A percentile compares a stretch with the other conserved stretches of the same genome.
Evolutionary conservation across 2,113 vertebrate genomes (phyloP).

Genomic region (Silurus glanis): DNA sequence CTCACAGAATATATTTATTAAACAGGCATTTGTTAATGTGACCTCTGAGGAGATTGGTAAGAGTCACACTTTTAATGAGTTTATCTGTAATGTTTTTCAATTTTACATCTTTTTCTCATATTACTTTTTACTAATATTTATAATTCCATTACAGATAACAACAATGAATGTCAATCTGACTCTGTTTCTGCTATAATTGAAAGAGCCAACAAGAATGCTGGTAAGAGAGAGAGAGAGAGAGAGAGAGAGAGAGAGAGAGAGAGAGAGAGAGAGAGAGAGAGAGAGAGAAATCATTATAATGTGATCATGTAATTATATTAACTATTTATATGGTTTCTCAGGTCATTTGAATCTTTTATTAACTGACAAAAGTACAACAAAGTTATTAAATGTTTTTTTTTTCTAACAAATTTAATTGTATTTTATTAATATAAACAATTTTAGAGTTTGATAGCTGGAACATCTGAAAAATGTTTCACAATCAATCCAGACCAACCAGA

Average conservation of each 20-base stretch:
- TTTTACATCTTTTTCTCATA: background rate
- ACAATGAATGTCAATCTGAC: slow-evolving; percentile 51
- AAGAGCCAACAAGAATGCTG: slow-evolving; percentile 66
- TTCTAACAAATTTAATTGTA: too few species aligned
- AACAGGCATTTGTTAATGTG: too few species aligned
- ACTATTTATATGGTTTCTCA: too few species aligned
- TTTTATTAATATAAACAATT: too few species aligned
- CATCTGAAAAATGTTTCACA: too few species aligned
- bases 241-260: background rate
- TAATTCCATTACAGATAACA: slow-evolving; percentile 53
- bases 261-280: background rate
- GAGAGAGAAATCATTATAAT: background rate
- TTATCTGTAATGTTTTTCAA: too few species aligned
- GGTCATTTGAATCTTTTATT: too few species aligned
- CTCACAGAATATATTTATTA: too few species aligned
- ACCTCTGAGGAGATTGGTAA: too few species aligned
- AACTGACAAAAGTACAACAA: fast-evolving
- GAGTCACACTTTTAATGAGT: too few species aligned
- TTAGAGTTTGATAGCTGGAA: too few species aligned
- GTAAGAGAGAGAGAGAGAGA: slow-evolving; percentile 50
- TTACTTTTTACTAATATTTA: background rate
- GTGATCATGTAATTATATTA: background rate
- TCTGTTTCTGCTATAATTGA: slow-evolving; percentile 61
- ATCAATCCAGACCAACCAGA: too few species aligned
- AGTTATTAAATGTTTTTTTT: fast-evolving